phyloP scores from a whole-genome alignment of 2,888 invertebrate species.

The Chesias legatella region DNA sequence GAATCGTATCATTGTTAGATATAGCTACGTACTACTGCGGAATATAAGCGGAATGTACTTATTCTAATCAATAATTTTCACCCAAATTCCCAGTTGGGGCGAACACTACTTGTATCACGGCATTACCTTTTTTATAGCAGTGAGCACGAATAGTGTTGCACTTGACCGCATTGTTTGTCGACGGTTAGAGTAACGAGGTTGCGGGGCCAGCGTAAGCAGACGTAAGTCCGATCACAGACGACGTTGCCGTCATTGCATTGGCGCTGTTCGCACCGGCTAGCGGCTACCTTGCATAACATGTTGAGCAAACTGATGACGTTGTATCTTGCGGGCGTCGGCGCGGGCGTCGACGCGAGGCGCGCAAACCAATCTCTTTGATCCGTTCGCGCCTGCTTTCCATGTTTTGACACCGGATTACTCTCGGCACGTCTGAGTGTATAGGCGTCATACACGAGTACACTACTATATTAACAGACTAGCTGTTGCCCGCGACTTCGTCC shows the following conservation, averaged over 20 bases:
- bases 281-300: conserved; percentile 47
- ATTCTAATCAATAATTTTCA: no score
- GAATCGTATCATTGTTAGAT: no score
- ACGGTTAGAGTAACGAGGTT: conserved; percentile 21
- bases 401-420: no score
- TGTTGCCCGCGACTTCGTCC: no score
- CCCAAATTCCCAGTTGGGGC: no score
- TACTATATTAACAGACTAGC: no score
- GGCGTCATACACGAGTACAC: no score
- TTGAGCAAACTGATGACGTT: conserved; percentile 45
- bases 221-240: conserved; percentile 7
- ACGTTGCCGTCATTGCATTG: not conserved
- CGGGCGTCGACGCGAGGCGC: conserved; percentile 2
- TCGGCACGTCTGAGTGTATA: no score
- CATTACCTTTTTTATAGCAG: not conserved
- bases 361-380: conserved; percentile 6
- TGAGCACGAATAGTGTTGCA: conserved; percentile 16
- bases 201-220: conserved; percentile 19
- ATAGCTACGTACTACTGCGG: no score
- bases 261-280: conserved; percentile 27
- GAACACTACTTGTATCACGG: no score
- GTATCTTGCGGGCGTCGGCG: conserved; percentile 17
- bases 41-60: no score
- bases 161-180: conserved; percentile 26
- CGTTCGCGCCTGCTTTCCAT: no score